Evolutionary conservation across 2,113 vertebrate species (phyloP).

Genomic region (Oriolus oriolus): DNA sequence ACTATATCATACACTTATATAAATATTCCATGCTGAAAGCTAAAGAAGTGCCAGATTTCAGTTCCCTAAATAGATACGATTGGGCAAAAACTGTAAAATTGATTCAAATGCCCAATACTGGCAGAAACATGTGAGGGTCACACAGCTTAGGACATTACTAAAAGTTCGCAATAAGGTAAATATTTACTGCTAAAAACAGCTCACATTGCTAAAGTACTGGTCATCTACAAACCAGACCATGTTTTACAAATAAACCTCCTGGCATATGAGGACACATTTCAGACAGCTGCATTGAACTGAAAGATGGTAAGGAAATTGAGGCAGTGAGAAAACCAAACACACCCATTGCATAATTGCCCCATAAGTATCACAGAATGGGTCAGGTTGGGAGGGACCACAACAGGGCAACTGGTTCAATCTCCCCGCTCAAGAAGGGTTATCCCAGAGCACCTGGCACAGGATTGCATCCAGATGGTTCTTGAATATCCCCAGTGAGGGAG

Average conservation of each 20-base stretch:
- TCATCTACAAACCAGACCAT: neutral
- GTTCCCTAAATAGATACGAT: neutral
- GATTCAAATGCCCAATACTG: neutral
- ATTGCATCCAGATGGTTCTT: accelerated
- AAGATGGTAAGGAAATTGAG: neutral
- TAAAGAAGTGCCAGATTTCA: constrained; percentile 4
- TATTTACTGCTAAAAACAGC: neutral
- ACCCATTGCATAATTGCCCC: neutral
- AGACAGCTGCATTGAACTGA: neutral
- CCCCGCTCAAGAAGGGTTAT: neutral
- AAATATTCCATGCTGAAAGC: neutral
- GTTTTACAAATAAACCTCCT: neutral
- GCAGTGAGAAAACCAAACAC: neutral
- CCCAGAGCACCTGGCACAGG: neutral
- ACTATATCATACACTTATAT: neutral
- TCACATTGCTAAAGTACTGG: neutral
- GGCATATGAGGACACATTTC: neutral
- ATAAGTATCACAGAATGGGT: neutral
- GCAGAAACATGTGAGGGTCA: neutral
- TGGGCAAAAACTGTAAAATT: neutral
- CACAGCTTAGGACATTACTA: neutral
- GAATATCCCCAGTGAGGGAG: neutral
- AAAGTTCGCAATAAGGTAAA: neutral
- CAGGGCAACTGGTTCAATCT: neutral
- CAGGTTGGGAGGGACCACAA: neutral